Evolutionary conservation across 2,113 vertebrate species (phyloP).

Genomic region (Marcusenius ussheri): DNA sequence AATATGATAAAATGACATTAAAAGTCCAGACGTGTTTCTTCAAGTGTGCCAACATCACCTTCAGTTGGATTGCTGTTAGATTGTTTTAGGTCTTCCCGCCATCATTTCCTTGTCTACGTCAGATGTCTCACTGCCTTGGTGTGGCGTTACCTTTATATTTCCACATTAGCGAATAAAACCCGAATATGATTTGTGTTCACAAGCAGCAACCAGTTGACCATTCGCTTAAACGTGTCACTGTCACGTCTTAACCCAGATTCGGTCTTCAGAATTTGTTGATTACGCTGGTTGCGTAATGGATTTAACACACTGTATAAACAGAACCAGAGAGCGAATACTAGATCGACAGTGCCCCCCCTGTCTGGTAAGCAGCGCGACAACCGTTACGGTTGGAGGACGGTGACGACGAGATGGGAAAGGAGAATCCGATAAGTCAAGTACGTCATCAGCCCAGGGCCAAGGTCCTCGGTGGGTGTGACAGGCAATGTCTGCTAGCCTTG

Average conservation of each 20-base stretch:
- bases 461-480: conserved; percentile 20
- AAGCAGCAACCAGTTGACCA: background rate
- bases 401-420: background rate
- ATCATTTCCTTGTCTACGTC: background rate
- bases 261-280: background rate
- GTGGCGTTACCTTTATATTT: background rate
- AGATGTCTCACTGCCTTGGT: background rate
- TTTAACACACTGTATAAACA: conserved; percentile 5
- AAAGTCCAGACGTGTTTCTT: conserved; percentile 5
- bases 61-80: background rate
- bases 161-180: background rate
- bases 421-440: background rate
- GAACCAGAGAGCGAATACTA: background rate
- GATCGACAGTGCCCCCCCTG: background rate
- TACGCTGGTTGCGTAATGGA: background rate
- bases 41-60: background rate
- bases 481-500: conserved; percentile 6
- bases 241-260: background rate
- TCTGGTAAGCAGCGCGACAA: background rate
- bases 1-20: background rate
- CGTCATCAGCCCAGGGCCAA: conserved; percentile 22
- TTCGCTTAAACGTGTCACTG: background rate
- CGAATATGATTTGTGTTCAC: background rate
- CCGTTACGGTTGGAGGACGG: background rate
- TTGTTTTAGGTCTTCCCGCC: background rate